Conservation (phyloP, 2,113 vertebrate species). For the Formicarius rufipectus region DNA sequence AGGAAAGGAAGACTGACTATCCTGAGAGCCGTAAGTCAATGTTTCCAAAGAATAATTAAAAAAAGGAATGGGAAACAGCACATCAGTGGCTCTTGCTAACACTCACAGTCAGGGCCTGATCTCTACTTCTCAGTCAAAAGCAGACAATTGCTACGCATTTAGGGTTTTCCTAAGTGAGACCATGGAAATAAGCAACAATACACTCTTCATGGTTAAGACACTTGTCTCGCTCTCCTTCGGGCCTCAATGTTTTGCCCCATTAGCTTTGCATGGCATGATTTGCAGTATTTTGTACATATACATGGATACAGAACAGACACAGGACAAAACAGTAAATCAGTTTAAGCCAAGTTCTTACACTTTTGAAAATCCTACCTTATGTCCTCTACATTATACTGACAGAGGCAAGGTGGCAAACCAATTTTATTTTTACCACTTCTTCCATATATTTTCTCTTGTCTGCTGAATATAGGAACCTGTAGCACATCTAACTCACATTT, state of each 20-base stretch:
- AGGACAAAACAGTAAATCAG: neutral
- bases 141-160: neutral
- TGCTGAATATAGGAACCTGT: neutral
- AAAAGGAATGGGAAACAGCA: neutral
- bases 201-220: neutral
- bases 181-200: neutral
- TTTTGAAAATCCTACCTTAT: neutral
- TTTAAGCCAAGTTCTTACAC: neutral
- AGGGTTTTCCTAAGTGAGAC: neutral
- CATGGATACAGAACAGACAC: neutral
- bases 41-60: neutral
- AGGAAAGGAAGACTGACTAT: neutral
- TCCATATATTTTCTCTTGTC: neutral
- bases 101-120: neutral
- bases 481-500: neutral
- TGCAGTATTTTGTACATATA: neutral
- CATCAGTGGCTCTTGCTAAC: neutral
- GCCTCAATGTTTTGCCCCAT: neutral
- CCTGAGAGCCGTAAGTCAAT: neutral
- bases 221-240: neutral
- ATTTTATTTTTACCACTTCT: neutral
- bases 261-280: neutral
- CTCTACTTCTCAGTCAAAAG: neutral
- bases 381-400: neutral
- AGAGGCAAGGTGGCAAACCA: neutral